A percentile compares a stretch with the other conserved stretches of the same genome.
These are phyloP conservation scores for Rattus rattus DNA, from an alignment of 2,113 vertebrate species.

Conservation along the genomic window DNA sequence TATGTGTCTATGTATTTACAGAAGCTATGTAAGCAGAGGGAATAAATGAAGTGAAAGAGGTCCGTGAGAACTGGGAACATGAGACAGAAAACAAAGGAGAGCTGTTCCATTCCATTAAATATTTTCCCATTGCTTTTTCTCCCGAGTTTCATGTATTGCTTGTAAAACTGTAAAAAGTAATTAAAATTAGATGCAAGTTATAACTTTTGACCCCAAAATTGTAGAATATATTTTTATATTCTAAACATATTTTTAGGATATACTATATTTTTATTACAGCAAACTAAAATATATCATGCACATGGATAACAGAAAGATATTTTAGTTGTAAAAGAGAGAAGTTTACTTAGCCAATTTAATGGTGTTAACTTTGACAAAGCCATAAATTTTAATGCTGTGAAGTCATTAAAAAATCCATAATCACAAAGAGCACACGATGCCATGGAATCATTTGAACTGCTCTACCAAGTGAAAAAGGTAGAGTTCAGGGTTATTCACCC, in stretches of 20 bases:
- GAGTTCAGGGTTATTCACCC: neutral
- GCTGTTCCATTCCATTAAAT: neutral
- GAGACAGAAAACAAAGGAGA: neutral
- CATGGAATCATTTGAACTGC: neutral
- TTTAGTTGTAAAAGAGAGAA: constrained; percentile 30
- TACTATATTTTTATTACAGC: neutral
- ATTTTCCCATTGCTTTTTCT: neutral
- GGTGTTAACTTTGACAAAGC: neutral
- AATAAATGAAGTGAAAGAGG: neutral
- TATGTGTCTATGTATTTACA: neutral
- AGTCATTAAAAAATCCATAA: neutral
- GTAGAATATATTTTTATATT: too few relatives aligned
- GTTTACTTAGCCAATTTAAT: neutral
- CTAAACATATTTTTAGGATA: neutral
- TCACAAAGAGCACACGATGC: neutral
- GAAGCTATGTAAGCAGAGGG: neutral
- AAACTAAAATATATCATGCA: neutral
- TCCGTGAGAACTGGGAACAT: neutral
- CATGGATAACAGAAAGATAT: neutral
- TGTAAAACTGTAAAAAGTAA: neutral
- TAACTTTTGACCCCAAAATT: neutral
- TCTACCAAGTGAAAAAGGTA: neutral
- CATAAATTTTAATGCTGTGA: neutral
- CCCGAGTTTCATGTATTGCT: neutral
- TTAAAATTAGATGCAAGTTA: neutral